Conservation (phyloP, 2,888 invertebrate species). For the Agrotis puta region DNA sequence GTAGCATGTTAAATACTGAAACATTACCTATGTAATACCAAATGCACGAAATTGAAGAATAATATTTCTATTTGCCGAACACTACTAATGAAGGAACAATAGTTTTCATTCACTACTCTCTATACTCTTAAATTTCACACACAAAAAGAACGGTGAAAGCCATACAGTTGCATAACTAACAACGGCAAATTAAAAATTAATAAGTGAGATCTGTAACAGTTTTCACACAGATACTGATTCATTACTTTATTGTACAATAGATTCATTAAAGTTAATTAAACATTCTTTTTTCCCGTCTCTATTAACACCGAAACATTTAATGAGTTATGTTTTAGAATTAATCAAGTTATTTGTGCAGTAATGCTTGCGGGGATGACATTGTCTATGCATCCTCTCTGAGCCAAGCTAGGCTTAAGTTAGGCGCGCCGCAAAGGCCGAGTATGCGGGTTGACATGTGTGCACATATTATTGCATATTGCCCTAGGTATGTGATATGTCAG, state of each 20-base stretch:
- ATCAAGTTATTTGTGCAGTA: slow-evolving; percentile 33
- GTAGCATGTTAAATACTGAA: no score
- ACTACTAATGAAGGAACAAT: slow-evolving; percentile 63
- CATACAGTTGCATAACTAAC: slow-evolving; percentile 60
- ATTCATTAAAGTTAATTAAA: slow-evolving; percentile 58
- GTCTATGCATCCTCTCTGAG: slow-evolving; percentile 20
- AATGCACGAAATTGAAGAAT: slow-evolving; percentile 10
- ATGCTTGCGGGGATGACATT: slow-evolving; percentile 10
- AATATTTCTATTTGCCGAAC: slow-evolving; percentile 50
- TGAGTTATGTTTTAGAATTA: slow-evolving; percentile 10
- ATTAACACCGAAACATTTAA: slow-evolving; percentile 14
- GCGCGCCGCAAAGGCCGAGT: slow-evolving; percentile 36
- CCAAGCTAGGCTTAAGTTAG: slow-evolving; percentile 17
- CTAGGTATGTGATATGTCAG: slow-evolving; percentile 36
- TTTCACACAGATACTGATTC: slow-evolving; percentile 59
- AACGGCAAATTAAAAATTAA: slow-evolving; percentile 53
- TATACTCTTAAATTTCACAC: slow-evolving; percentile 62
- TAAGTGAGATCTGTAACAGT: slow-evolving; percentile 44
- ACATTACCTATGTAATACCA: slow-evolving; percentile 19
- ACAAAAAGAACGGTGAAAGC: slow-evolving; percentile 63
- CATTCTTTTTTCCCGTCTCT: slow-evolving; percentile 20
- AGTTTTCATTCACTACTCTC: slow-evolving; percentile 50
- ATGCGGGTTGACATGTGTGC: slow-evolving; percentile 35
- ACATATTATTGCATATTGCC: slow-evolving; percentile 1
- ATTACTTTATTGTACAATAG: slow-evolving; percentile 37